These are phyloP conservation scores for Xylota sylvarum DNA, from an alignment of 2,888 invertebrate species.

Conservation along the genomic window DNA sequence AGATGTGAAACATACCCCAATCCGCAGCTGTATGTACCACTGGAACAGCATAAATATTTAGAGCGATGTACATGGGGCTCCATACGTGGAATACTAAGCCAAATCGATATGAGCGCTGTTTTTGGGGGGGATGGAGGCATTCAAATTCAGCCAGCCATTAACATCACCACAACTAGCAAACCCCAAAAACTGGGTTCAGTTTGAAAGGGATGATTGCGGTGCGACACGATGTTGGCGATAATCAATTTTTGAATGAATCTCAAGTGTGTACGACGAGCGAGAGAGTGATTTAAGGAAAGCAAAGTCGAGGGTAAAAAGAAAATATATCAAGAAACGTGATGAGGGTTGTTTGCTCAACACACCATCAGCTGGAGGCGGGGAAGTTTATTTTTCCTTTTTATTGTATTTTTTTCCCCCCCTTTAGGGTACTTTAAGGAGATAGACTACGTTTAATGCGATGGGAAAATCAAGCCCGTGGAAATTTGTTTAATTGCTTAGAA, in stretches of 20 bases:
- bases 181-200: slow-evolving; percentile 33
- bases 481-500: slow-evolving; percentile 67
- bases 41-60: slow-evolving; percentile 42
- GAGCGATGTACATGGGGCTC: slow-evolving; percentile 15
- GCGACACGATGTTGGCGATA: slow-evolving; percentile 50
- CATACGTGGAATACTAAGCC: slow-evolving; percentile 47
- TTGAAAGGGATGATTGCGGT: slow-evolving; percentile 44
- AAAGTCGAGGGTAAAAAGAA: slow-evolving; percentile 20
- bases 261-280: slow-evolving; percentile 32
- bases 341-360: slow-evolving; percentile 40
- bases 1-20: slow-evolving; percentile 10
- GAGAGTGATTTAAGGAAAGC: slow-evolving; percentile 46
- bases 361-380: neutral
- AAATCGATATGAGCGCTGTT: slow-evolving; percentile 30
- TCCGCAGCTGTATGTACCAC: neutral
- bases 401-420: neutral
- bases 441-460: slow-evolving; percentile 34
- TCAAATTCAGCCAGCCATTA: slow-evolving; percentile 30
- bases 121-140: neutral
- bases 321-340: slow-evolving; percentile 52
- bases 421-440: slow-evolving; percentile 37
- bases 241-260: slow-evolving; percentile 69
- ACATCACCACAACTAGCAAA: slow-evolving; percentile 54
- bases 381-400: slow-evolving; percentile 18
- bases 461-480: slow-evolving; percentile 42